Evolutionary conservation across 1,140 invertebrate species (phyloP), one percentile per base, ranked within the genome.

Genomic region (Calephelis virginiensis): DNA sequence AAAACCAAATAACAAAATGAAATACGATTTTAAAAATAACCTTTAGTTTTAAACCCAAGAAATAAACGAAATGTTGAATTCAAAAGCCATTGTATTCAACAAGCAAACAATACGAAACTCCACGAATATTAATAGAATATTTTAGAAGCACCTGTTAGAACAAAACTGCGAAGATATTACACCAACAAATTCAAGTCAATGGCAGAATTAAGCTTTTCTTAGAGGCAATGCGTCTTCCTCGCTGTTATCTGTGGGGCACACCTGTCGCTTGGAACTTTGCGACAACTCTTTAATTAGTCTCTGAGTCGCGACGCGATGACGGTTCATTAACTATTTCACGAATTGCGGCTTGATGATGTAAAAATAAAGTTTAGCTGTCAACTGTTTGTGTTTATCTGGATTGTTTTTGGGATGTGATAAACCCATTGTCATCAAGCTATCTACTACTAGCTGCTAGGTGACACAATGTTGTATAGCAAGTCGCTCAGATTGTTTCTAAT

Each of bases 231-330:
- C 70, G 72, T 81, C 76, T 77, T 71, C 79, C 76, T 76, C 71
- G 47, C 65, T 69, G 77, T 80, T 85, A 83, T 85, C 81, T 80
- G 70, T 59, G 65, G 64, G 67, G 68, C 74, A 75, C 82, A 85
- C 83, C 81, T 85, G 83, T 83, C 81, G 77, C 73, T 73, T 71
- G 71, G 65, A 69, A 80, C 78, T 82, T 75, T 79, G 81, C 80
- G 82, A 73, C 72, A 75, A 68, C 69, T 78, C 73, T 76, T 81
- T 83, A 85, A 85, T 85, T 83, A 85, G 75, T 68, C 71, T 10
- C 63, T 69, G 82, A 84, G 68, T 77, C 73, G 76, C 71, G 75
- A 28, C 73, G 76, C 71, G 75, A n/a, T n/a, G n/a, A 80, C 73
- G 73, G 70, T 77, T 74, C 80, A 81, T 82, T 85, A 78, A 78